These are phyloP conservation scores for Ambastaia sidthimunki DNA, from an alignment of 2,797 vertebrate genomes.

Conservation along the genomic window DNA sequence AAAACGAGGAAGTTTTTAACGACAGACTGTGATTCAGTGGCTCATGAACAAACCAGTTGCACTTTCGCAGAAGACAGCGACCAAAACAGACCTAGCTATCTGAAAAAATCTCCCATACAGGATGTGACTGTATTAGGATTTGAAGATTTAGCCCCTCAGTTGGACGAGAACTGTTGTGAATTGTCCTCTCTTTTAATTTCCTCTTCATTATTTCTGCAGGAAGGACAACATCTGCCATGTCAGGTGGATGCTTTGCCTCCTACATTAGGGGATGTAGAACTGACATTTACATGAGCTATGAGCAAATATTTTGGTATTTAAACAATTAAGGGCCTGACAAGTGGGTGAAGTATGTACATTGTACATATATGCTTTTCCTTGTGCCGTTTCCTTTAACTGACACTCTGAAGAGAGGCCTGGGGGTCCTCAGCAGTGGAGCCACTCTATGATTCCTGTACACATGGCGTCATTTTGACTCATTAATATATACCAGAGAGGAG, in stretches of 20 bases:
- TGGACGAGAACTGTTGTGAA: slow-evolving; percentile 54
- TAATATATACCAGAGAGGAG: neutral
- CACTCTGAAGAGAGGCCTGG: neutral
- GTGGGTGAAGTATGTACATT: neutral
- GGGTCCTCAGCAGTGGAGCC: too few species aligned
- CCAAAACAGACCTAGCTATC: slow-evolving; percentile 56
- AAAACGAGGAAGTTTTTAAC: slow-evolving; percentile 54
- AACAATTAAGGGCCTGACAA: neutral
- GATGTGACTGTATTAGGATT: slow-evolving; percentile 54
- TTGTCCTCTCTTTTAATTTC: slow-evolving; percentile 66
- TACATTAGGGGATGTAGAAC: slow-evolving; percentile 72
- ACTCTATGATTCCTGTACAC: neutral
- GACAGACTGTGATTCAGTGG: slow-evolving; percentile 7
- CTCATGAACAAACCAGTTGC: slow-evolving; percentile 39
- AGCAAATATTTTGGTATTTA: too few species aligned
- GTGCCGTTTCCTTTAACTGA: neutral
- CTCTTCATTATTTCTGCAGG: slow-evolving; percentile 50
- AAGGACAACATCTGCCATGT: slow-evolving; percentile 55
- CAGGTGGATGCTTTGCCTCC: slow-evolving; percentile 64
- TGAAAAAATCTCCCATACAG: slow-evolving; percentile 53
- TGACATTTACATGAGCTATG: slow-evolving; percentile 66
- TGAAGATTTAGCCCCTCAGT: slow-evolving; percentile 36
- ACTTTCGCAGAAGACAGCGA: slow-evolving; percentile 20
- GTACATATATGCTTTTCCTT: neutral
- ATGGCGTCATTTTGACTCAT: neutral